Base-by-base conservation (phyloP, 2,113 vertebrate genomes). In the Hippolais icterina region DNA sequence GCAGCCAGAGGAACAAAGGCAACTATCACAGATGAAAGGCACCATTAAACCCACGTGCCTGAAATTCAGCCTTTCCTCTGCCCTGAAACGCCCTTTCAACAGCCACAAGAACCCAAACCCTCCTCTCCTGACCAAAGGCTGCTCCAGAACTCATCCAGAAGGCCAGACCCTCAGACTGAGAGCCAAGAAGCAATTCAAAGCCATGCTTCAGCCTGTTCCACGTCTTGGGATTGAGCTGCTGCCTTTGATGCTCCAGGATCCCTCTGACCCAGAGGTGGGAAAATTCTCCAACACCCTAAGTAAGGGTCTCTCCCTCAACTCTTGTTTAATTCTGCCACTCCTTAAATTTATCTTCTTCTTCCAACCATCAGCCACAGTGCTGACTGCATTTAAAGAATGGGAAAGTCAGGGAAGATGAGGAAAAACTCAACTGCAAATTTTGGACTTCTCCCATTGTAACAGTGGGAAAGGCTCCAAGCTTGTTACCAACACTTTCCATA, bases 1-100 rank as follows among this genome's bases (percentile, higher is more conserved):
- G 56, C 79, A 92, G 93, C 90, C 59, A 53, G 92, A 81, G 39
- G 80, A 59, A 94, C 90, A 94, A 95, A 96, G 68, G 92, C 94
- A 84, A 83, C 83, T 89, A 90, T 89, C 88, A 52, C 33, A 70
- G 31, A 74, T 79, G 78, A 94, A 96, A 95, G 86, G 77, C 86
- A 72, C 90, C 83, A 87, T 75, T 84, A 92, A 89, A 89, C 59
- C 28, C 92, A 3, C 12, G 2, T 37, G 93, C 83, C 71, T 59
- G 83, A 77, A 90, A 92, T 60, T 52, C 90, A 87, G 88, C 77
- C 35, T 37, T 92, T 39, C 57, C 3, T 12, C 69, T 90, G 91
- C 83, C 94, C 88, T 72, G 57, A 50, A 88, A 77, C 27, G 70
- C 56, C 89, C 89, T 89, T 23, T 65, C 78, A 35, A 70, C 81